These are phyloP conservation scores for Drosophila differens DNA, from an alignment of 2,888 invertebrate species.

Conservation along the genomic window DNA sequence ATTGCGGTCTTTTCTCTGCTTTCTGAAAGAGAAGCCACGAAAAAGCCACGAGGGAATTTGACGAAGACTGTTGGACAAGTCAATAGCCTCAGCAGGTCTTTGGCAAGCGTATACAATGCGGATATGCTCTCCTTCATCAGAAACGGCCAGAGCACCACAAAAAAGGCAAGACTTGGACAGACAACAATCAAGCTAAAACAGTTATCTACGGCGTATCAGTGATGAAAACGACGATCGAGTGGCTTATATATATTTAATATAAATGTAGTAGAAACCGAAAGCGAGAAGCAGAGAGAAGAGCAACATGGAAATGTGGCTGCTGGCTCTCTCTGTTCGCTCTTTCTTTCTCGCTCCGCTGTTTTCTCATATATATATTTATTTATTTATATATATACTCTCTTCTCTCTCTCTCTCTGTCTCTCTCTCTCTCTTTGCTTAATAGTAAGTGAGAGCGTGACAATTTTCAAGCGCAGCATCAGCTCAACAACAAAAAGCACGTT, in stretches of 20 bases:
- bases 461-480: conserved; percentile 14
- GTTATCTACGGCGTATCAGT: neutral
- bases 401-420: neutral
- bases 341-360: no score
- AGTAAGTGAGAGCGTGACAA: conserved; percentile 53
- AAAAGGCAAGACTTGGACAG: conserved; percentile 41
- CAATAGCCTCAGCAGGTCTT: conserved; percentile 25
- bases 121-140: conserved; percentile 27
- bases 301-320: neutral
- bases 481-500: neutral
- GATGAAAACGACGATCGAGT: neutral
- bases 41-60: neutral
- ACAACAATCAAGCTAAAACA: conserved; percentile 1
- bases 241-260: neutral
- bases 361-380: no score
- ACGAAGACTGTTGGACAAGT: conserved; percentile 34
- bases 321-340: neutral
- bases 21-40: conserved; percentile 4
- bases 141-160: conserved; percentile 1
- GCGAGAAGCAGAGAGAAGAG: conserved; percentile 25
- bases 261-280: conserved; percentile 30
- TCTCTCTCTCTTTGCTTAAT: neutral
- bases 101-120: conserved; percentile 46
- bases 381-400: no score
- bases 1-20: neutral